Evolutionary conservation across 2,888 invertebrate species (phyloP).

Genomic region (Synergus gifuensis): DNA sequence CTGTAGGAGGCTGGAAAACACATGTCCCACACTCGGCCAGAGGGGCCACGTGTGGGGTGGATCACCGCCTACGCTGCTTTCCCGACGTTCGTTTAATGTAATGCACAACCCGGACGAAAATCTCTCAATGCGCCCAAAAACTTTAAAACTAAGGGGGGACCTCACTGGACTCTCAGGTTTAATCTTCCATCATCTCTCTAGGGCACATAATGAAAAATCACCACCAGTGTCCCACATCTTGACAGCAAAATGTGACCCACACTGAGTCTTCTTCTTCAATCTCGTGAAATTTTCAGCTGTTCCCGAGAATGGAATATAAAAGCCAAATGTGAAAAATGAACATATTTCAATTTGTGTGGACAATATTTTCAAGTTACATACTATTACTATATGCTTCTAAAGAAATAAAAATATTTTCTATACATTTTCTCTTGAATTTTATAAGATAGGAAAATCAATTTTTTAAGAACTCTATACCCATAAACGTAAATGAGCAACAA

Average conservation of each 20-base stretch:
- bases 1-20: slow-evolving; percentile 76
- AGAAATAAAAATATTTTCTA: neutral
- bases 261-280: neutral
- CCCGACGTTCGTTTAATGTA: slow-evolving; percentile 44
- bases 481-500: no score
- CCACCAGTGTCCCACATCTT: slow-evolving; percentile 5
- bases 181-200: neutral
- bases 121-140: neutral
- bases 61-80: slow-evolving; percentile 48
- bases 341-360: neutral
- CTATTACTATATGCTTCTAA: neutral
- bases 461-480: no score
- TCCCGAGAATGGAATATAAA: neutral
- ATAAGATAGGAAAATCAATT: no score
- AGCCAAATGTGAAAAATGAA: neutral
- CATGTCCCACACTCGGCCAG: slow-evolving; percentile 71
- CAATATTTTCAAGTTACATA: neutral
- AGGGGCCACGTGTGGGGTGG: slow-evolving; percentile 73
- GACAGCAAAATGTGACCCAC: slow-evolving; percentile 17
- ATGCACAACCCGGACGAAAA: slow-evolving; percentile 43
- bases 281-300: neutral
- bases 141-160: neutral
- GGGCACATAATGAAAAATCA: slow-evolving; percentile 2
- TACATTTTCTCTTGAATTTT: neutral
- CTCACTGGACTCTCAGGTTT: slow-evolving; percentile 29